Conservation (phyloP, 2,888 invertebrate species). For the Cryptus armator region DNA sequence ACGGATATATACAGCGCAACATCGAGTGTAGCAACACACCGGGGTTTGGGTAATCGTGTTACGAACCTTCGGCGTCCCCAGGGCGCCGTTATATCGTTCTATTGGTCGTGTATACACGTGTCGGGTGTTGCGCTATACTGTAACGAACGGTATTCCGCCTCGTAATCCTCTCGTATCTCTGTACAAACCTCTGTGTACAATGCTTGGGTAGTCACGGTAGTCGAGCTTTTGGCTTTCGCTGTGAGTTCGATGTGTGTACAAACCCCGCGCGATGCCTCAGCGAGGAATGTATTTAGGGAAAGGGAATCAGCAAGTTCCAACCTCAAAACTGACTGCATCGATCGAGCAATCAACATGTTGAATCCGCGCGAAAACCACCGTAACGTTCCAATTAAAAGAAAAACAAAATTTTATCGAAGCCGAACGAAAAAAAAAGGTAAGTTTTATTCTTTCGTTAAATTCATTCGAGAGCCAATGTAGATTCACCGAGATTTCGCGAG, state of each 20-base stretch:
- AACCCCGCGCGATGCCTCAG: too few relatives aligned
- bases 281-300: too few relatives aligned
- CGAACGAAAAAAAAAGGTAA: neutral
- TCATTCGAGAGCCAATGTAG: conserved; percentile 21
- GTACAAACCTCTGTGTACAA: too few relatives aligned
- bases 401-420: neutral
- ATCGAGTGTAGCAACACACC: conserved; percentile 65
- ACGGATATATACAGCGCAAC: conserved; percentile 9
- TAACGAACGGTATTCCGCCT: neutral
- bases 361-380: neutral
- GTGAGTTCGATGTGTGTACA: conserved; percentile 20
- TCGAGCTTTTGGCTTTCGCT: too few relatives aligned
- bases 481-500: conserved; percentile 55
- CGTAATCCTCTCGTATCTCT: conserved; percentile 22
- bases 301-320: too few relatives aligned
- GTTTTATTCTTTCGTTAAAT: conserved; percentile 34
- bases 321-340: too few relatives aligned
- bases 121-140: conserved; percentile 49
- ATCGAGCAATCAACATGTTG: too few relatives aligned
- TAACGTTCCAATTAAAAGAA: neutral
- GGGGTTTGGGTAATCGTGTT: conserved; percentile 80
- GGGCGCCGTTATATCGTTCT: conserved; percentile 81
- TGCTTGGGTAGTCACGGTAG: too few relatives aligned
- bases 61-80: conserved; percentile 76
- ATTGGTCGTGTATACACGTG: conserved; percentile 62